phyloP scores from a whole-genome alignment of 1,140 invertebrate genomes.

The Drosophila lini region DNA sequence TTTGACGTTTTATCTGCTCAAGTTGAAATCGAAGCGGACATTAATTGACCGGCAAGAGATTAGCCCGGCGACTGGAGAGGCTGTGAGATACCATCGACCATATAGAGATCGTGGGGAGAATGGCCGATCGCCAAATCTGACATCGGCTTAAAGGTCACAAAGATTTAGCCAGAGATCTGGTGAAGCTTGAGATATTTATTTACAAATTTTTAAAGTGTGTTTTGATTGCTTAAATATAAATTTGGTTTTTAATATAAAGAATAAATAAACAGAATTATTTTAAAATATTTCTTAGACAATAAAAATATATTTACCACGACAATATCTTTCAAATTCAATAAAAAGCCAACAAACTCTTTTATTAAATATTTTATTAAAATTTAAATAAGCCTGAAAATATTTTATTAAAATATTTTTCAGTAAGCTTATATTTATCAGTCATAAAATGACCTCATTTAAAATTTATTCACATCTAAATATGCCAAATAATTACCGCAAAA shows the following conservation, averaged over 20 bases:
- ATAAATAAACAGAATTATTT: neutral
- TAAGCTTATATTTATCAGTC: neutral
- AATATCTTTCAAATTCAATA: neutral
- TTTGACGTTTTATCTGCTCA: slow-evolving; percentile 64
- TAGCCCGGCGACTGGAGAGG: slow-evolving; percentile 37
- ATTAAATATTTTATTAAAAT: neutral
- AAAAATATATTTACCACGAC: neutral
- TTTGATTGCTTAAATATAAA: neutral
- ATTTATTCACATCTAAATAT: neutral
- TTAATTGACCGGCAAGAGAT: slow-evolving; percentile 68
- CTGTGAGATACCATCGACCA: slow-evolving; percentile 42
- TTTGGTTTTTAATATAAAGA: neutral
- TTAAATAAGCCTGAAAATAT: neutral
- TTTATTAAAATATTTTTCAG: neutral
- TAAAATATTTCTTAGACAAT: neutral
- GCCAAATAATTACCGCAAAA: slow-evolving; percentile 5
- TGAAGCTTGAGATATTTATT: neutral
- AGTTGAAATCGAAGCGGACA: slow-evolving; percentile 73
- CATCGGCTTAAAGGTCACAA: slow-evolving; percentile 26
- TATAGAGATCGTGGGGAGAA: slow-evolving; percentile 40
- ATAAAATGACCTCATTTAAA: neutral
- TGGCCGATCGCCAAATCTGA: slow-evolving; percentile 28
- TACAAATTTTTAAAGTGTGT: neutral
- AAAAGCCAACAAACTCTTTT: neutral
- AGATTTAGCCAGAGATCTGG: slow-evolving; percentile 1